phyloP scores from a whole-genome alignment of 2,888 invertebrate species.

The Lasioglossum marginatum region DNA sequence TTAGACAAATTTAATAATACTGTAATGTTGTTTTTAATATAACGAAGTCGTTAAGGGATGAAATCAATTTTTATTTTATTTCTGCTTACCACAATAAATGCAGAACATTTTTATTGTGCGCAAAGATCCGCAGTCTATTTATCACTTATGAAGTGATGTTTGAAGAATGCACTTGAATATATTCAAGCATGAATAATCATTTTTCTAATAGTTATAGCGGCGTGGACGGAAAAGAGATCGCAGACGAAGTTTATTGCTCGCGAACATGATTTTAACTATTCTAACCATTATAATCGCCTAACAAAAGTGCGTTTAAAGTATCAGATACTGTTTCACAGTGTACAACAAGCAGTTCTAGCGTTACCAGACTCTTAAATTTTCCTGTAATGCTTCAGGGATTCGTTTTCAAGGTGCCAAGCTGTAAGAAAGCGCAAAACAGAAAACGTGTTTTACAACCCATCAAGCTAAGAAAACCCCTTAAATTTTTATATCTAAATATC shows the following conservation, averaged over 20 bases:
- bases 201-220: too few species aligned
- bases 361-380: not conserved
- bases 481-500: not conserved
- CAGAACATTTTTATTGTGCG: too few species aligned
- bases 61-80: too few species aligned
- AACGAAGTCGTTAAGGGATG: too few species aligned
- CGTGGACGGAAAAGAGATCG: too few species aligned
- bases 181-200: not conserved
- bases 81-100: too few species aligned
- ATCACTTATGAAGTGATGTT: too few species aligned
- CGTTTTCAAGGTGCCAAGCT: not conserved
- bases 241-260: not conserved
- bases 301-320: not conserved
- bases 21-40: too few species aligned
- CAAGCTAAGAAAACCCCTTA: not conserved
- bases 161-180: not conserved
- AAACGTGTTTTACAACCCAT: not conserved
- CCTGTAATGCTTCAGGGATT: not conserved
- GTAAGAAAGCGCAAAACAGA: not conserved
- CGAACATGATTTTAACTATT: not conserved
- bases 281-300: not conserved
- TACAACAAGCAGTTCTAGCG: not conserved
- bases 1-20: too few species aligned
- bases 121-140: too few species aligned
- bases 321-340: not conserved